Conservation (phyloP, 2,888 invertebrate species). For the Sphinx pinastri region DNA sequence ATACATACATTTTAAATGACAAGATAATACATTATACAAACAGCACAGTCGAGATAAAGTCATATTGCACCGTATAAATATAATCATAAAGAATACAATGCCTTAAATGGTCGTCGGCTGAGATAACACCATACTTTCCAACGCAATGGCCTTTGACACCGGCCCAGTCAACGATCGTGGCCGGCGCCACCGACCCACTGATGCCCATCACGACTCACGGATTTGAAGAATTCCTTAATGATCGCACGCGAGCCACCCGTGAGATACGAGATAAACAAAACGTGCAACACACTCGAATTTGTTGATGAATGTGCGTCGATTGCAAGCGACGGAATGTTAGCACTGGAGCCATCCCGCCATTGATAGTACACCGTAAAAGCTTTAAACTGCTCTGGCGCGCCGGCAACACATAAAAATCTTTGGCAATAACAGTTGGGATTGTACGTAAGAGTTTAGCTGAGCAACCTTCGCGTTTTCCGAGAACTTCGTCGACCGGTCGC, state of each 20-base stretch:
- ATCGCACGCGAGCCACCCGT: conserved; percentile 43
- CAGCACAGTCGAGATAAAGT: not conserved
- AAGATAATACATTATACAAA: conserved; percentile 13
- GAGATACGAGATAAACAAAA: conserved; percentile 52
- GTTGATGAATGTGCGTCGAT: conserved; percentile 39
- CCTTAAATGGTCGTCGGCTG: conserved; percentile 24
- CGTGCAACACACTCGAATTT: conserved; percentile 40
- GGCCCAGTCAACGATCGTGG: conserved; percentile 27
- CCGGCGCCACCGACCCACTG: conserved; percentile 41
- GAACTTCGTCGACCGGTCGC: conserved; percentile 69
- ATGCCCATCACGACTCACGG: conserved; percentile 51
- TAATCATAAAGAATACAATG: conserved; percentile 27
- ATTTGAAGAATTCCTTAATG: conserved; percentile 55
- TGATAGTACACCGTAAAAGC: conserved; percentile 53
- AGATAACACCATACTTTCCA: conserved; percentile 33
- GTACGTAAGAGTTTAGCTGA: conserved; percentile 65
- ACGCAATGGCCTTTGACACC: conserved; percentile 47
- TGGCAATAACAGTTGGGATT: conserved; percentile 68
- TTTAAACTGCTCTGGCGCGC: conserved; percentile 45
- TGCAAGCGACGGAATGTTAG: conserved; percentile 39
- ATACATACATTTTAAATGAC: not conserved
- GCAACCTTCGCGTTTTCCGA: conserved; percentile 74
- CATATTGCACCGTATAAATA: conserved; percentile 13
- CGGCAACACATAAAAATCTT: conserved; percentile 55
- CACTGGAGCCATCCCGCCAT: conserved; percentile 53